phyloP scores from a whole-genome alignment of 2,797 vertebrate genomes.

The Leptoclinus maculatus region DNA sequence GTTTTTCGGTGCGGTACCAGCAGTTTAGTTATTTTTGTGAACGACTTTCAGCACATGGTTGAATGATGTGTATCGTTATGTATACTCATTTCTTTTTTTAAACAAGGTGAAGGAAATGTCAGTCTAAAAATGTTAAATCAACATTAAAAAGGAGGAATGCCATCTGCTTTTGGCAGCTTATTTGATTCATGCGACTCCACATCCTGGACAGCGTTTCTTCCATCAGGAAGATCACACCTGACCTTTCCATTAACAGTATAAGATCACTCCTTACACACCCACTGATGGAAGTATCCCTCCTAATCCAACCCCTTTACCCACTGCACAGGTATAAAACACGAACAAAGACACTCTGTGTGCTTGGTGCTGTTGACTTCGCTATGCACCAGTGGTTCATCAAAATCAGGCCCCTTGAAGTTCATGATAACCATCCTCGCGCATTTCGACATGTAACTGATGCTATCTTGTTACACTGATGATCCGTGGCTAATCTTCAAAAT shows the following conservation, averaged over 20 bases:
- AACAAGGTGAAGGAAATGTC: conserved; percentile 21
- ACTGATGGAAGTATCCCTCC: background rate
- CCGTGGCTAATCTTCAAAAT: conserved; percentile 51
- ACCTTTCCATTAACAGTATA: conserved; percentile 29
- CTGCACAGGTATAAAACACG: conserved; percentile 19
- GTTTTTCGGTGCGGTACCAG: background rate
- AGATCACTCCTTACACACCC: background rate
- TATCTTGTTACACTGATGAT: conserved; percentile 38
- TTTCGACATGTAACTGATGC: conserved; percentile 38
- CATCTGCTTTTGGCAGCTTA: conserved; percentile 58
- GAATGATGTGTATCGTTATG: conserved; percentile 23
- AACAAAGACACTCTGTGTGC: conserved; percentile 29
- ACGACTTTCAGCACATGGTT: conserved; percentile 13
- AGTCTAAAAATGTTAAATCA: conserved; percentile 44
- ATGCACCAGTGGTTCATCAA: conserved; percentile 41
- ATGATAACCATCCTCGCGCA: conserved; percentile 36
- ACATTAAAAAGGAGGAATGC: conserved; percentile 42
- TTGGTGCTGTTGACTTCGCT: conserved; percentile 44
- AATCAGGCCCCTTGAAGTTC: conserved; percentile 42
- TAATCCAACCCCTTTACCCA: conserved; percentile 1
- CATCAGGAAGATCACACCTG: background rate
- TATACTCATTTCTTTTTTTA: background rate
- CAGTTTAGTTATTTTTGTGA: conserved; percentile 26
- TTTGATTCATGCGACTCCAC: conserved; percentile 34
- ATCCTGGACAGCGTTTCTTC: conserved; percentile 23